These are phyloP conservation scores for Odocoileus hemionus DNA, from an alignment of 2,113 vertebrate species.

Conservation along the genomic window DNA sequence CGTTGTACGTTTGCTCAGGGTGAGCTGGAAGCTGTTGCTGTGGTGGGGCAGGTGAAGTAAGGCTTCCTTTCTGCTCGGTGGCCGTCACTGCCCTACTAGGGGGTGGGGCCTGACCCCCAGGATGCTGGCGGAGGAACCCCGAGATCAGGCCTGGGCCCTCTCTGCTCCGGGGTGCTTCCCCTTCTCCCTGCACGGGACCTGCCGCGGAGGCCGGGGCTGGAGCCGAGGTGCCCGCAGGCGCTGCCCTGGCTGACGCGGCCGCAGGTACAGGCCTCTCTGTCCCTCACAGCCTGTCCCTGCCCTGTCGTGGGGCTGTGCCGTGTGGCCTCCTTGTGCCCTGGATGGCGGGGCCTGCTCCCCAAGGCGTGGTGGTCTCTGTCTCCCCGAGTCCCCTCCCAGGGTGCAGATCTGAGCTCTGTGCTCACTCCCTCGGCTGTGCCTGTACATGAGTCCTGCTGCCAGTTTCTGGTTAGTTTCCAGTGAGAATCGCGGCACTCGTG, in stretches of 20 bases:
- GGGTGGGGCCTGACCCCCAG: background rate
- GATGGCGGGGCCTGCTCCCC: accelerated
- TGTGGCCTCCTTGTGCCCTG: background rate
- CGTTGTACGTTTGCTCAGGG: background rate
- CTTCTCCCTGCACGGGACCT: background rate
- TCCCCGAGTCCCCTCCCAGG: background rate
- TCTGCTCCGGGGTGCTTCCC: background rate
- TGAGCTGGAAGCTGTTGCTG: background rate
- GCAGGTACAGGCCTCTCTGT: background rate
- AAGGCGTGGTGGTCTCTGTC: background rate
- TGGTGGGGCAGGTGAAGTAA: background rate
- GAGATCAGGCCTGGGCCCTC: background rate
- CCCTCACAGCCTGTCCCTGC: background rate
- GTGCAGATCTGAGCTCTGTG: background rate
- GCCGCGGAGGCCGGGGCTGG: accelerated
- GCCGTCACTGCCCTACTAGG: background rate
- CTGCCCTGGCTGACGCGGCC: background rate
- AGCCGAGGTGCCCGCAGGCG: accelerated
- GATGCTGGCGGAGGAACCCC: background rate
- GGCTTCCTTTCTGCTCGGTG: background rate
- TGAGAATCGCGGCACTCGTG: accelerated
- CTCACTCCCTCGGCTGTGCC: background rate
- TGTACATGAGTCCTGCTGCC: accelerated
- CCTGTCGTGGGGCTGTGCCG: background rate
- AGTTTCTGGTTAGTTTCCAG: background rate